A percentile compares a stretch with the other conserved stretches of the same genome.
These are phyloP conservation scores for Anoplophora glabripennis DNA, from an alignment of 1,140 invertebrate species.

Conservation along the genomic window DNA sequence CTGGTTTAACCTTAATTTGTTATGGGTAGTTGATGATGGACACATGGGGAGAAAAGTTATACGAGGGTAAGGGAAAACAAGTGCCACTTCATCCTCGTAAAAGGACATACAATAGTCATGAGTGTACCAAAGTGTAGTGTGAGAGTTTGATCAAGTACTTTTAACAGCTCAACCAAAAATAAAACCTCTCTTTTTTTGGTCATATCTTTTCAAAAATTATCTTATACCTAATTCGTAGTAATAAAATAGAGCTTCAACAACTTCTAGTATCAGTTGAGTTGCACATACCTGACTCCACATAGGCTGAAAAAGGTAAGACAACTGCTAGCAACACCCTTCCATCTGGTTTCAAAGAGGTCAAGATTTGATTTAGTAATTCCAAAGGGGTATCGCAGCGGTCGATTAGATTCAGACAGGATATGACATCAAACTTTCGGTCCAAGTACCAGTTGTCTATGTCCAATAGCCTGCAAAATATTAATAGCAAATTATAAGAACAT, in stretches of 20 bases:
- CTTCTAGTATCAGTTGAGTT: no score
- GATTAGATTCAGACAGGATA: constrained; percentile 85
- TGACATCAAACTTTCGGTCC: constrained; percentile 68
- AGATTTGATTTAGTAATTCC: constrained; percentile 68
- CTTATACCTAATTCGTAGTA: no score
- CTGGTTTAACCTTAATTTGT: no score
- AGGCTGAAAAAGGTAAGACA: constrained; percentile 85
- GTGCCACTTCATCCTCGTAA: no score
- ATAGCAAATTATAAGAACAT: no score
- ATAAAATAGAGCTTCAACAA: no score
- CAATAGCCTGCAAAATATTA: constrained; percentile 70
- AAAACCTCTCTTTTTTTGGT: not conserved
- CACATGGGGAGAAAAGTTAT: no score
- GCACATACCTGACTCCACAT: constrained; percentile 73
- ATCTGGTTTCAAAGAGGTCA: constrained; percentile 59
- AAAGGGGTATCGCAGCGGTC: constrained; percentile 83
- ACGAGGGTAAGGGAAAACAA: no score
- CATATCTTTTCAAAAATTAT: not conserved
- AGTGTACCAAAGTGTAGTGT: not conserved
- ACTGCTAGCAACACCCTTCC: constrained; percentile 77
- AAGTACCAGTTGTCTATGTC: constrained; percentile 72
- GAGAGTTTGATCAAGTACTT: not conserved
- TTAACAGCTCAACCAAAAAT: not conserved
- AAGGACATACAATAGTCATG: not conserved
- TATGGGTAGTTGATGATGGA: no score